Evolutionary conservation across 2,888 invertebrate genomes (phyloP), one percentile per base, ranked within the genome.

Genomic region (Germaria angustata): DNA sequence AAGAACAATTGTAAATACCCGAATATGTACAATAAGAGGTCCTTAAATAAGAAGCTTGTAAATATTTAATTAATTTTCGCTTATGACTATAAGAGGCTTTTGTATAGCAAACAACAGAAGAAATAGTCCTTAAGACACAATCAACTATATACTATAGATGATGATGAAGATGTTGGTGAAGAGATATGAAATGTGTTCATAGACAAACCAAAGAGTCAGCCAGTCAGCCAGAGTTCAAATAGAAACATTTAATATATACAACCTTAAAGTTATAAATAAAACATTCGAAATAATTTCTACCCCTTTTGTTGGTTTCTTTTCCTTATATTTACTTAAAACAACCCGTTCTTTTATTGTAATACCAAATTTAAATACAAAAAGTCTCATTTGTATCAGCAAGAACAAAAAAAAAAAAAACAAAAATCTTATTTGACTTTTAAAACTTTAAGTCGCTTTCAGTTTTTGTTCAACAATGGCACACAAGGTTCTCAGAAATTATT

Each of bases 41-140:
- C 36, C 20, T 53, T 81, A 84, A 79, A 78, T 87, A 88, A 88
- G 88, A 87, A 87, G 82, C 86, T 87, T 86, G 87, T 88, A 88
- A 88, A 88, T 87, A 87, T 87, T 88, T 88, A 84, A 88, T 88
- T 88, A 88, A 87, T 87, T 87, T 88, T 87, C 86, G 87, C 86
- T 89, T 87, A 87, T 87, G 88, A 69, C 86, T 88, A 86, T 88
- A 88, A 88, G 87, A 86, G 85, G 87, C 86, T 87, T 86, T 85
- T 84, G 84, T 39, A 51, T 28, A 68, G 24, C 39, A 72, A 68
- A 41, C 39, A 72, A 39, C 17, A 69, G 44, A 69, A 69, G n/a
- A n/a, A n/a, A n/a, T n/a, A 9, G 55, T 36, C 13, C 49, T 41
- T 22, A 28, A 51, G 51, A 61, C 34, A 57, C 57, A 39, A 72